Percentiles rank a stretch among this genome's conserved stretches.
Evolutionary conservation across 2,113 vertebrate species (phyloP).

Genomic region (Microcebus jonahi): DNA sequence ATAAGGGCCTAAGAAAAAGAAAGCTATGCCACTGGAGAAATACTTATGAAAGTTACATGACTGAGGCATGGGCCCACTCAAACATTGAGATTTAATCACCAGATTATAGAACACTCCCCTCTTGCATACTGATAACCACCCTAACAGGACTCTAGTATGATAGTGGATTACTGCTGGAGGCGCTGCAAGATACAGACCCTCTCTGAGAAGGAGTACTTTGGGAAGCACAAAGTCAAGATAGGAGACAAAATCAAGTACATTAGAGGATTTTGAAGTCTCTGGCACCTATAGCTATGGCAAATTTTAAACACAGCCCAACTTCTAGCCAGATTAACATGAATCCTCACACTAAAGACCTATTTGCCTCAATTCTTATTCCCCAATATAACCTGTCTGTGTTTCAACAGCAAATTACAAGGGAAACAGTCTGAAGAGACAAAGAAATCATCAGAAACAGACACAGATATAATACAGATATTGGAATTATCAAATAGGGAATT

Average conservation of each 20-base stretch:
- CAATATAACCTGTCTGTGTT: neutral
- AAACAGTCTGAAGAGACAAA: constrained; percentile 2
- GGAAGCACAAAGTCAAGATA: neutral
- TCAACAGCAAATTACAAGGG: neutral
- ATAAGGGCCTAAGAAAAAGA: neutral
- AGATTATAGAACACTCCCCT: neutral
- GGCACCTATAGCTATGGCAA: neutral
- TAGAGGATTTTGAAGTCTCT: constrained; percentile 24
- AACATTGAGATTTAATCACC: neutral
- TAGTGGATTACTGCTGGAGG: neutral
- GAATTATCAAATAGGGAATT: neutral
- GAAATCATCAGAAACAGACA: neutral
- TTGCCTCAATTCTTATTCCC: neutral
- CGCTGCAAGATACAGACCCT: neutral
- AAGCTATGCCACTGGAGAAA: neutral
- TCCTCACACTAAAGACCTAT: neutral
- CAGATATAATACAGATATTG: neutral
- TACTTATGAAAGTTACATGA: neutral
- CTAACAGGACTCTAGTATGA: neutral
- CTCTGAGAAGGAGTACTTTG: neutral
- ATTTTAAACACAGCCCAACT: neutral
- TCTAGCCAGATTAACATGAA: neutral
- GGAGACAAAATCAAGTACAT: neutral
- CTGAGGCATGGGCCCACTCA: neutral
- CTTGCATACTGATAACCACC: neutral